phyloP scores from a whole-genome alignment of 2,113 vertebrate genomes.

The Mustelus asterias region DNA sequence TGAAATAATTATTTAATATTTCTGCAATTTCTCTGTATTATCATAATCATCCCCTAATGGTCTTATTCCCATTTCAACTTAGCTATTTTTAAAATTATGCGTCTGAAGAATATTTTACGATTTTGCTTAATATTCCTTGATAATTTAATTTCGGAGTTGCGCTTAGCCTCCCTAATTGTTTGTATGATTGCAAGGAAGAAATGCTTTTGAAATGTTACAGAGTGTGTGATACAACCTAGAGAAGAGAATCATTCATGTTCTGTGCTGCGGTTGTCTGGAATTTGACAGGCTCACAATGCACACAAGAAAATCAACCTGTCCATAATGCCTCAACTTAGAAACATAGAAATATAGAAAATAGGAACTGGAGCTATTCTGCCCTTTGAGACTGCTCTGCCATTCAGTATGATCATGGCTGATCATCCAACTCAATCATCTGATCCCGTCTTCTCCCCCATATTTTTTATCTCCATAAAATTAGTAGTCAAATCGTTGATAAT shows the following conservation, averaged over 20 bases:
- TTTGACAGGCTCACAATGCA: background rate
- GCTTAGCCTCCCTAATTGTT: background rate
- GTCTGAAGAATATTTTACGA: background rate
- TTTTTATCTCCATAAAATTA: too few relatives aligned
- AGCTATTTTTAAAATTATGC: background rate
- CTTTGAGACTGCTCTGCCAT: too few relatives aligned
- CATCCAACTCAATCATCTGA: too few relatives aligned
- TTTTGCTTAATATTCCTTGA: background rate
- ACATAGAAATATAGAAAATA: too few relatives aligned
- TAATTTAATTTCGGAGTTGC: background rate
- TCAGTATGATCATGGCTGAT: too few relatives aligned
- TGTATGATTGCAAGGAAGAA: background rate
- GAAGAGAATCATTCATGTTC: background rate
- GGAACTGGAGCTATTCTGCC: too few relatives aligned
- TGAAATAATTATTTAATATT: background rate
- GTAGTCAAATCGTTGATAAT: too few relatives aligned
- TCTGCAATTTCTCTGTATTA: background rate
- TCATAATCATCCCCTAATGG: background rate
- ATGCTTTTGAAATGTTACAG: background rate
- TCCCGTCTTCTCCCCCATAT: background rate
- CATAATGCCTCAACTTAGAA: too few relatives aligned
- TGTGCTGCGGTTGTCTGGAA: background rate
- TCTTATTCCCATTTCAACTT: background rate
- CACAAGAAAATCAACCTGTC: background rate
- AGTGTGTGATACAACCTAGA: background rate